Evolutionary conservation across 2,113 vertebrate genomes (phyloP).

Genomic region (Cacatua alba): DNA sequence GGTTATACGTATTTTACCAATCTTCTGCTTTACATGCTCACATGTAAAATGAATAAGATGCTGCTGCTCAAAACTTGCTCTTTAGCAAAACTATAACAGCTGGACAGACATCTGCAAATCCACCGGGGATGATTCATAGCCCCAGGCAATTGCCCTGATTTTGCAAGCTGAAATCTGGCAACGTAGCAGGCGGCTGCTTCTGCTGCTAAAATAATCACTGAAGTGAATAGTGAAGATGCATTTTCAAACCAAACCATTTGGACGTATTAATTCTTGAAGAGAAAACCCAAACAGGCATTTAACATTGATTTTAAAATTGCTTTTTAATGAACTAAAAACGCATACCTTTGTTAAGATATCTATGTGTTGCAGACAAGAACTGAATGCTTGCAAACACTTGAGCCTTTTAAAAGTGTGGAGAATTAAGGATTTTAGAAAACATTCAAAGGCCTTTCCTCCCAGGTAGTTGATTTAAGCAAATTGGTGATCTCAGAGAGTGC

Average conservation of each 20-base stretch:
- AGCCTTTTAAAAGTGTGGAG: background rate
- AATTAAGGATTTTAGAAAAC: background rate
- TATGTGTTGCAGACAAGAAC: background rate
- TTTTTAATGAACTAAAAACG: background rate
- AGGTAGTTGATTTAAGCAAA: background rate
- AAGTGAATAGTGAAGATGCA: background rate
- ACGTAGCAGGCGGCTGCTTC: background rate
- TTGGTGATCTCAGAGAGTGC: background rate
- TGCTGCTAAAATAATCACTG: background rate
- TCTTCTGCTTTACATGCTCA: background rate
- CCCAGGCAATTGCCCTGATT: background rate
- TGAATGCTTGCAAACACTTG: background rate
- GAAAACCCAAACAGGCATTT: background rate
- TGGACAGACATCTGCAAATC: background rate
- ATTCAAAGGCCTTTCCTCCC: background rate
- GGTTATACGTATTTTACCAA: rapidly evolving
- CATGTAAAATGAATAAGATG: background rate
- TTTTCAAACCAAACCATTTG: background rate
- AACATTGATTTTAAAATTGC: background rate
- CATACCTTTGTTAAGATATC: background rate
- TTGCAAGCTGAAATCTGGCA: background rate
- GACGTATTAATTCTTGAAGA: background rate
- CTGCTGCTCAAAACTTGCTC: background rate
- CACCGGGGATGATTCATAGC: background rate
- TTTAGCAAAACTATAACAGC: background rate